Base-by-base conservation (phyloP, 2,888 invertebrate genomes). In the Myopa tessellatipennis region DNA sequence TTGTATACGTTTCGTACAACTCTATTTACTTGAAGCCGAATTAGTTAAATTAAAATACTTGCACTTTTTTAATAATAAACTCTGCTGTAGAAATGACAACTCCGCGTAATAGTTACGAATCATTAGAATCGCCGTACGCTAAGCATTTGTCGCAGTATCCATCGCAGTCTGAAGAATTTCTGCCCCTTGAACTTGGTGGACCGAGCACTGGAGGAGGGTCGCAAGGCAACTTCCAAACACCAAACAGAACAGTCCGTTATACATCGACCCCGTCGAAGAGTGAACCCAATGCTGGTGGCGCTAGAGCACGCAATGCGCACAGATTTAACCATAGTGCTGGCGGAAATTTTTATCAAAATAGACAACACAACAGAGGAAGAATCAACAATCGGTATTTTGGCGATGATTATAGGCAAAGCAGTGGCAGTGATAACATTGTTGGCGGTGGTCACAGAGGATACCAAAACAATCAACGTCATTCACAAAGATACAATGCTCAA, bases 91-190 rank as follows among this genome's bases (percentile, higher is more conserved):
- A 40, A 38, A 87, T 87, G 87, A 80, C 82, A 6, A 84, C 85
- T 0, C 87, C 87, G 0, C 82, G 82, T 4, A 84, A 83, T 74
- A 83, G 81, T 36, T 80, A 76, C 4, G 81, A 78, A 60, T 18
- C 69, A 34, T 84, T 83, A 36, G 81, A 79, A 34, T 83, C 87
- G 3, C 87, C 88, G 0, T 88, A 87, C 55, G 80, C 83, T 6
- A 82, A 83, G 38, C 81, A 82, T 34, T 40, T 82, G 34, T 69
- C 79, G 0, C 83, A 84, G 60, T 89, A 88, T 81, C 88, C 88
- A 0, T 88, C 88, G n/a, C 88, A 88, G 68, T 82, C 85, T 0
- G 81, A 82, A 4, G 87, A 85, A 34, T 88, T 85, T 78, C 82
- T 85, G 76, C 82, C 86, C 0, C 82, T 86, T 55, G 87, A 87